Base-by-base conservation (phyloP, 2,888 invertebrate genomes). In the Cheiracanthium punctorium region DNA sequence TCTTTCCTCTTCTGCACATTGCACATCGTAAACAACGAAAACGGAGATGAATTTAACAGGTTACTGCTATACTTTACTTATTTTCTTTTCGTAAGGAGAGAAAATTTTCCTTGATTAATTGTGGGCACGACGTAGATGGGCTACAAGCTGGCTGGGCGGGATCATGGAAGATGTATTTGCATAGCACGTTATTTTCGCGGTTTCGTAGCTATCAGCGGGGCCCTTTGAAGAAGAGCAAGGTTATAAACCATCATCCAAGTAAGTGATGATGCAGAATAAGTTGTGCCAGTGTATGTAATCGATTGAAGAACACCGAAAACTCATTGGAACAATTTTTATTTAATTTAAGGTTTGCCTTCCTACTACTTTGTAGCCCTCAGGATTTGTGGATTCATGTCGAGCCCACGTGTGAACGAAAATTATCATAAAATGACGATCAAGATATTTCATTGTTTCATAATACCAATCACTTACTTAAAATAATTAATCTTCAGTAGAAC, bases 121-220 rank as follows among this genome's bases (percentile, higher is more conserved):
- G 58, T 1, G 24, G 17, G 17, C 48, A 17, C 48, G 5, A 2
- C 12, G 48, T 17, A 48, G 58, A 58, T 24, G 58, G 58, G 58
- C 5, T 24, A 24, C 24, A 58, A 24, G 58, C 20, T 7, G 24
- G 24, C 7, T 7, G 58, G 58, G 58, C 58, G 24, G 58, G 2
- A 20, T 12, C 1, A 7, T 7, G 24, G 20, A 24, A 58, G 58
- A 58, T 7, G 58, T 58, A 58, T 58, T 58, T 58, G 58, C 58
- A 58, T 58, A 58, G 58, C 12, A 24, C 24, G 43, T 58, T 24
- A 58, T 58, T 58, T 58, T 58, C 58, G 58, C 58, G 58, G 58
- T 58, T 58, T 58, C 24, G 58, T 1, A 20, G 58, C 12, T 2
- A 58, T 58, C 58, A 58, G 58, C 58, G 58, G 58, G 14, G 5